These are phyloP conservation scores for Oryzias curvinotus DNA, from an alignment of 2,113 vertebrate species.

Conservation along the genomic window DNA sequence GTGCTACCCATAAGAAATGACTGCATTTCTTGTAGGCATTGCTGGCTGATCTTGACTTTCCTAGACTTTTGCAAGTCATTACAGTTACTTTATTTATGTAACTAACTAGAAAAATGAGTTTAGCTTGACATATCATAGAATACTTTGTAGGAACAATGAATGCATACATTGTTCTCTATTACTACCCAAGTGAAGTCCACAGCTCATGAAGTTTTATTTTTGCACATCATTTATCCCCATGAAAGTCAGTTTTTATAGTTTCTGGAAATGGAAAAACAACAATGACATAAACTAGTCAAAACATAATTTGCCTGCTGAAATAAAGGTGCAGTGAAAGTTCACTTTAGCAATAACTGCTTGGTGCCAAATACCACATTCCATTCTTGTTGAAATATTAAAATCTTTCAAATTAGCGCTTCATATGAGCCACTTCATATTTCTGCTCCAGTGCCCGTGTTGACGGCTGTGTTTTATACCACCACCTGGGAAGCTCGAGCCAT, in stretches of 20 bases:
- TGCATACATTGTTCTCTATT: not conserved
- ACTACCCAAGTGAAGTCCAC: not conserved
- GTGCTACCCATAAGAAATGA: too few species aligned
- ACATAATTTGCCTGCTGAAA: slow-evolving; percentile 27
- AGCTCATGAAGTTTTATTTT: slow-evolving; percentile 4
- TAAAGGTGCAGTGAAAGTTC: slow-evolving; percentile 18
- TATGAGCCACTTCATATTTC: slow-evolving; percentile 51
- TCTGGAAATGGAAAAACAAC: slow-evolving; percentile 6
- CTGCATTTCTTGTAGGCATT: too few species aligned
- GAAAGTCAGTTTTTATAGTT: slow-evolving; percentile 1
- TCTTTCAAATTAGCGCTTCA: slow-evolving; percentile 57
- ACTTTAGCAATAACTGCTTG: slow-evolving; percentile 34
- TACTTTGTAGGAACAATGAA: not conserved
- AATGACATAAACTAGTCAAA: slow-evolving; percentile 31
- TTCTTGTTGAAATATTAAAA: slow-evolving; percentile 36
- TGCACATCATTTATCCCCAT: not conserved
- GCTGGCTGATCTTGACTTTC: too few species aligned
- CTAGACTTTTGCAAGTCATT: too few species aligned
- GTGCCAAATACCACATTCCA: slow-evolving; percentile 16
- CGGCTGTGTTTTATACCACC: slow-evolving; percentile 49
- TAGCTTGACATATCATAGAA: too few species aligned
- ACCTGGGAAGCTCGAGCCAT: slow-evolving; percentile 43
- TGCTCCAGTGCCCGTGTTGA: slow-evolving; percentile 27
- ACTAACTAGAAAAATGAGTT: too few species aligned
- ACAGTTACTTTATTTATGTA: too few species aligned